These are phyloP conservation scores for Asbolus verrucosus DNA, from an alignment of 1,140 invertebrate species.

Conservation along the genomic window DNA sequence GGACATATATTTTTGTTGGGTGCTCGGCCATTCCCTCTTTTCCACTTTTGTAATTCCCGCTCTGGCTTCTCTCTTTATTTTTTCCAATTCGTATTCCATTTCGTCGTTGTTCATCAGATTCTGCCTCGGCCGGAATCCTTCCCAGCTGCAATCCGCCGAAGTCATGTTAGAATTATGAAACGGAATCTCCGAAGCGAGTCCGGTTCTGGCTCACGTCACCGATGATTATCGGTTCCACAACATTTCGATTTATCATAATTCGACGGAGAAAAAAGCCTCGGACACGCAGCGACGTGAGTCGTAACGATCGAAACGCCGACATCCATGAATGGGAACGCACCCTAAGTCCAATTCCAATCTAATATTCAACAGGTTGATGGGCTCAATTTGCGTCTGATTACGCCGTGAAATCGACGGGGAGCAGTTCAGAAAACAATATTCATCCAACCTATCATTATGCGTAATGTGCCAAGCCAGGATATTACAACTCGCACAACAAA, in stretches of 20 bases:
- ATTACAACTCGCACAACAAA: constrained; percentile 35
- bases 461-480: constrained; percentile 41
- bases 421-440: constrained; percentile 36
- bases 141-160: too few relatives aligned
- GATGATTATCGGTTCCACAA: too few relatives aligned
- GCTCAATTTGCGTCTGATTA: constrained; percentile 42
- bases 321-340: constrained; percentile 25
- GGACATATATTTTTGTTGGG: too few relatives aligned
- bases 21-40: too few relatives aligned
- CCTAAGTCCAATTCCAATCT: constrained; percentile 35
- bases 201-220: too few relatives aligned
- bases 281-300: not conserved
- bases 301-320: not conserved
- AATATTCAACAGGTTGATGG: constrained; percentile 45
- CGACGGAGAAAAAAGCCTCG: not conserved
- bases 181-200: too few relatives aligned
- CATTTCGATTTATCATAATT: not conserved
- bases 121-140: too few relatives aligned
- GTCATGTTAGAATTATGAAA: too few relatives aligned
- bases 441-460: constrained; percentile 39
- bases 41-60: too few relatives aligned
- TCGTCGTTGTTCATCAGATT: too few relatives aligned
- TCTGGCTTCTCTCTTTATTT: too few relatives aligned
- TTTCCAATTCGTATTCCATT: too few relatives aligned
- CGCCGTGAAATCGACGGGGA: constrained; percentile 13